These are phyloP conservation scores for Felis chaus DNA, from an alignment of 2,113 vertebrate genomes.

Conservation along the genomic window DNA sequence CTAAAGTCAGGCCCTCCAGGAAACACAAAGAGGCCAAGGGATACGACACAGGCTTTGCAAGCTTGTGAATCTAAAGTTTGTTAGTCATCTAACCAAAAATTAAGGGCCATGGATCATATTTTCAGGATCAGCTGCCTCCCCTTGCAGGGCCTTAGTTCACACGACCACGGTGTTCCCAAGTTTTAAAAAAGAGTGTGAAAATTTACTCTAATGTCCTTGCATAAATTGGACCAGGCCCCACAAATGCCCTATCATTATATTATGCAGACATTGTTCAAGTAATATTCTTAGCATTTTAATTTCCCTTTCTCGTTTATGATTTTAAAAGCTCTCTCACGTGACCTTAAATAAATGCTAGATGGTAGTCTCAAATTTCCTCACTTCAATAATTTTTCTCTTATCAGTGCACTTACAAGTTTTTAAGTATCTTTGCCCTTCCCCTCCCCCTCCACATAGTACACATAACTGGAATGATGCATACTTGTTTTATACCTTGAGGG, in stretches of 20 bases:
- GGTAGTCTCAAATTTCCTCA: not conserved
- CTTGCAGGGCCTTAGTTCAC: not conserved
- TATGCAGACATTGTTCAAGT: not conserved
- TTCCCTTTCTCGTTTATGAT: not conserved
- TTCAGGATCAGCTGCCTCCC: not conserved
- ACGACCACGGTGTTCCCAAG: not conserved
- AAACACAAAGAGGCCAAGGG: not conserved
- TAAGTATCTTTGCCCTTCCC: not conserved
- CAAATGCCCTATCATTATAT: not conserved
- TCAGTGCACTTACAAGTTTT: not conserved
- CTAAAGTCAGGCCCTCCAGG: not conserved
- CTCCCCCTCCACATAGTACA: no score
- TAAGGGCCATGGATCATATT: not conserved
- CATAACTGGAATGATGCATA: not conserved
- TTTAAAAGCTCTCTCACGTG: not conserved
- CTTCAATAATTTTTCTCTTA: slow-evolving; percentile 1
- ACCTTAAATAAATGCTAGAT: not conserved
- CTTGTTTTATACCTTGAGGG: not conserved
- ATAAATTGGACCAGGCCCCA: not conserved
- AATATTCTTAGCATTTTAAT: not conserved
- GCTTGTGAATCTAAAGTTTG: not conserved
- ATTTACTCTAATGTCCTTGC: not conserved
- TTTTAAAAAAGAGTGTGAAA: not conserved
- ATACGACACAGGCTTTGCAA: not conserved
- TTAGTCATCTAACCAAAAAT: not conserved